Evolutionary conservation across 2,888 invertebrate genomes (phyloP), one percentile per base, ranked within the genome.

Genomic region (Agapostemon virescens): DNA sequence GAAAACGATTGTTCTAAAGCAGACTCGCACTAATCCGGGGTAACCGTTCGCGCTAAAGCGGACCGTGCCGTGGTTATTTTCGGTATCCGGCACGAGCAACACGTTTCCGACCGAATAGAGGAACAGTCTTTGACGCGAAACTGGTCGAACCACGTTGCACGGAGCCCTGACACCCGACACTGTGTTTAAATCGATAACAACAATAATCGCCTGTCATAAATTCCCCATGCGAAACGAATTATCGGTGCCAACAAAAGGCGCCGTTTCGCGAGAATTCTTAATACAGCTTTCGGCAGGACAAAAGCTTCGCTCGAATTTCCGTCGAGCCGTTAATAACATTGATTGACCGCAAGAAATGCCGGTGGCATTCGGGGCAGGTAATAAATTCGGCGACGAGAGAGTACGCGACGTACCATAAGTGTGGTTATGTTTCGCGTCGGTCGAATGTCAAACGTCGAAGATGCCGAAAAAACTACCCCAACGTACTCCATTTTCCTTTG

Each of bases 1-100:
- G 17, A 3, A 61, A 33, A 55, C 2, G 26, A 55, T 55, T 20
- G 61, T 15, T 58, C 30, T 30, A 20, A 20, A 58, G 30, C 20
- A 11, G 9, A 58, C 58, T 58, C 30, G 58, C 30, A 17, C 58
- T 58, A 26, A 58, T 61, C 61, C 61, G 61, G 61, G 20, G 33
- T 61, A 61, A 61, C 17, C 33, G 9, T 61, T 61, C 61, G 11
- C 61, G 52, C 42, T 66, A 36, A 45, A 11, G 71, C 23, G 63
- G 71, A 79, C 55, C 67, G 77, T 77, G 77, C 68, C 23, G 63
- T 36, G 20, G 49, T 55, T 79, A 79, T 79, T 74, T 71, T 63
- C 36, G 66, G 70, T 70, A 68, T 70, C 17, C 64, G 33, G n/a
- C 38, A 36, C 38, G 33, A 69, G 49, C 40, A 69, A 69, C 66